Percentiles rank a stretch among this genome's conserved stretches.
phyloP scores from a whole-genome alignment of 2,888 invertebrate genomes.

The Dryomyza anilis region DNA sequence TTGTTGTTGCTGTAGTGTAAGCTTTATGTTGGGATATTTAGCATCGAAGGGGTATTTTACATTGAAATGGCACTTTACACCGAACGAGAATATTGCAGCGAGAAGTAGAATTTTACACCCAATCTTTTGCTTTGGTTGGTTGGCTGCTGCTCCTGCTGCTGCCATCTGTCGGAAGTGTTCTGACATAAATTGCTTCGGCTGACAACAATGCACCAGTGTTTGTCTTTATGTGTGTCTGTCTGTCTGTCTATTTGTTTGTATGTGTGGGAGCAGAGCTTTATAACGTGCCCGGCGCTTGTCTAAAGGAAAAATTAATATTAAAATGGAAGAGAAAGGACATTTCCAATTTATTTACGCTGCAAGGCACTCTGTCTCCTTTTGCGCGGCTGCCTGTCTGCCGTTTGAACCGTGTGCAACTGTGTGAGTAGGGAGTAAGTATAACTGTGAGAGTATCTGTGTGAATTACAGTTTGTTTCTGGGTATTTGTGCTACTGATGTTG shows the following conservation, averaged over 20 bases:
- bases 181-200: constrained; percentile 59
- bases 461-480: no score
- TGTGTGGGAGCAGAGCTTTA: neutral
- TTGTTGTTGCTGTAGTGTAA: constrained; percentile 30
- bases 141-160: constrained; percentile 33
- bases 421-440: neutral
- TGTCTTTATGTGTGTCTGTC: no score
- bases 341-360: constrained; percentile 59
- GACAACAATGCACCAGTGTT: constrained; percentile 43
- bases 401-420: no score
- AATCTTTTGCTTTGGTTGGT: no score
- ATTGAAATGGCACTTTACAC: neutral
- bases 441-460: neutral
- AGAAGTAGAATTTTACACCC: no score
- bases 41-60: neutral
- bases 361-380: constrained; percentile 48
- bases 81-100: no score
- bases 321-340: constrained; percentile 59
- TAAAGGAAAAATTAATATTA: constrained; percentile 56
- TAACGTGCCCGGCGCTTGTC: no score
- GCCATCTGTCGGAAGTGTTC: constrained; percentile 56
- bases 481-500: constrained; percentile 27
- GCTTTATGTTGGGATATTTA: constrained; percentile 8
- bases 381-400: neutral
- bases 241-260: no score